Evolutionary conservation across 2,113 vertebrate species (phyloP), one percentile per base, ranked within the genome.

Genomic region (Chaetodon auriga): DNA sequence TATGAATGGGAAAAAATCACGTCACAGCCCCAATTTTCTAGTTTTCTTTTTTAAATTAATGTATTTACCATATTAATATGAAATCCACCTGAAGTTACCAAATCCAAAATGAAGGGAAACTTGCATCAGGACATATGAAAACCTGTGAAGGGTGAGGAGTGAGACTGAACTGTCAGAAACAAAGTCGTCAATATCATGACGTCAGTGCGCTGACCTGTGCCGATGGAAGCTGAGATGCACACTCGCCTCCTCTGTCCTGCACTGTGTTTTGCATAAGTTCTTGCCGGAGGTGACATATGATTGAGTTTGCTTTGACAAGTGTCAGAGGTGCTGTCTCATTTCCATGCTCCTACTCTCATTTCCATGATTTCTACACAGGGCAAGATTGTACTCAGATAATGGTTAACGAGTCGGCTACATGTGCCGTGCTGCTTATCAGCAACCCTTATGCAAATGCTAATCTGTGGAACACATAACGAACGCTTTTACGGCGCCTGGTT

Each of bases 381-480:
- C 10, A 2, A 68, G 78, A 68, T 80, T 70, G 77, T 87, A 58
- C 60, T 57, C 23, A 9, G 85, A 81, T 87, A 84, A 88, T 76
- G 58, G 57, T 81, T 78, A 86, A 86, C 48, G 3, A 49, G 77
- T 74, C 82, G 7, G 79, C 89, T 73, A 78, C 85, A 87, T 84
- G 68, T 73, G 68, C n/a, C 13, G 36, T 1, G 48, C 53, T 21
- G 46, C 49, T 78, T 69, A 87, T 89, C 79, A 38, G 1, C 38
- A 60, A 60, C 73, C 66, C 79, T 70, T 75, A 68, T 80, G 53
- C 81, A 81, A 89, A 92, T 86, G 46, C 48, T 82, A 75, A 78
- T 79, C 55, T 82, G 57, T 11, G 2, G 43, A 25, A 23, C 75
- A 61, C 15, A 35, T 23, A 2, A 60, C 13, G 49, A 68, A 66